A percentile compares a stretch with the other conserved stretches of the same genome.
Conservation (phyloP, 2,888 invertebrate genomes). For the Ophraella communa region DNA sequence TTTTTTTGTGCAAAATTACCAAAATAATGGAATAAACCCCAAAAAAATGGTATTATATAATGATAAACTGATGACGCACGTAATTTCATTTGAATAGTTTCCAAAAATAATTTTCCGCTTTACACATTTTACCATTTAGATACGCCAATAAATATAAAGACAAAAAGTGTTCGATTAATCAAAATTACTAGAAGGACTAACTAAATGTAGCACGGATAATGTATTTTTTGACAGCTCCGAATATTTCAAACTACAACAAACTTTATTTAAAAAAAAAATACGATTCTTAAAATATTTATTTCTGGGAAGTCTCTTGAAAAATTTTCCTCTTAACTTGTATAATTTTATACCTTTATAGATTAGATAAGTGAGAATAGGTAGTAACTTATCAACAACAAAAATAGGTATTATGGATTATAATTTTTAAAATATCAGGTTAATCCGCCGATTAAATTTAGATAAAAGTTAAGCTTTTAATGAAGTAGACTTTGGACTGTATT, state of each 20-base stretch:
- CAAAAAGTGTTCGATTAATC: background rate
- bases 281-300: background rate
- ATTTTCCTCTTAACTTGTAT: background rate
- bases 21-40: too few species aligned
- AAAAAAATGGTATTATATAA: too few species aligned
- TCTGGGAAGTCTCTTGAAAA: background rate
- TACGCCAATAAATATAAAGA: background rate
- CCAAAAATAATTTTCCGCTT: background rate
- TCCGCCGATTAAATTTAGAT: background rate
- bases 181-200: too few species aligned
- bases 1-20: too few species aligned
- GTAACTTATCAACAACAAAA: background rate
- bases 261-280: background rate
- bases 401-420: background rate
- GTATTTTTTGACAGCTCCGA: background rate
- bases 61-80: too few species aligned
- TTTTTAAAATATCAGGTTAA: background rate
- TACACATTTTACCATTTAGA: background rate
- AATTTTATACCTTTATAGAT: background rate
- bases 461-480: background rate
- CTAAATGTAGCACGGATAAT: background rate
- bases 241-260: background rate
- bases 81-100: background rate
- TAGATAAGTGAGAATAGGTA: background rate
- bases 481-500: background rate